phyloP scores from a whole-genome alignment of 2,797 vertebrate species.

The Gallinago stenura region DNA sequence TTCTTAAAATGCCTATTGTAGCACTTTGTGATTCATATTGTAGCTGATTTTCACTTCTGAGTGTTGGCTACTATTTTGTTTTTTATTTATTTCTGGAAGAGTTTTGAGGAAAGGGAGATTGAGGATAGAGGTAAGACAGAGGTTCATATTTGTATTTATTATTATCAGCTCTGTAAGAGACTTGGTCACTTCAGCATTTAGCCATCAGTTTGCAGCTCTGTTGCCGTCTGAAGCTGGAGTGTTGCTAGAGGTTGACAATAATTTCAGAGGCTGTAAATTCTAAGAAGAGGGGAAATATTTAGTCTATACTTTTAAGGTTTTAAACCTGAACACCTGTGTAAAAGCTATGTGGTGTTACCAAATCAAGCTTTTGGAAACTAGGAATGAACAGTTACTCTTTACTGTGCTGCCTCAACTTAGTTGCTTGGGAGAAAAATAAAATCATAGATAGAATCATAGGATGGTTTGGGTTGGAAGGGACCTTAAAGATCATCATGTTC shows the following conservation, averaged over 20 bases:
- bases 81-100: not conserved
- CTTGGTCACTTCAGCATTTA: not conserved
- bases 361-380: not conserved
- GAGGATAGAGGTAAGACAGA: not conserved
- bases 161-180: not conserved
- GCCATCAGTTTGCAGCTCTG: not conserved
- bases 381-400: not conserved
- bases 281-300: not conserved
- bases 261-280: not conserved
- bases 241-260: not conserved
- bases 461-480: too few relatives aligned
- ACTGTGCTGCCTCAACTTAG: not conserved
- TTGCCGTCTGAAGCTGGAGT: not conserved
- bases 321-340: not conserved
- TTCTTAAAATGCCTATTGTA: not conserved
- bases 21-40: not conserved
- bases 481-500: too few relatives aligned
- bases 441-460: too few relatives aligned
- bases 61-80: not conserved
- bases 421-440: not conserved
- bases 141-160: not conserved
- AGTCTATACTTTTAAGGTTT: not conserved
- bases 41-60: not conserved
- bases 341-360: not conserved
- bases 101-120: not conserved